Evolutionary conservation across 2,113 vertebrate species (phyloP), one percentile per base, ranked within the genome.

Genomic region (Camelus dromedarius): DNA sequence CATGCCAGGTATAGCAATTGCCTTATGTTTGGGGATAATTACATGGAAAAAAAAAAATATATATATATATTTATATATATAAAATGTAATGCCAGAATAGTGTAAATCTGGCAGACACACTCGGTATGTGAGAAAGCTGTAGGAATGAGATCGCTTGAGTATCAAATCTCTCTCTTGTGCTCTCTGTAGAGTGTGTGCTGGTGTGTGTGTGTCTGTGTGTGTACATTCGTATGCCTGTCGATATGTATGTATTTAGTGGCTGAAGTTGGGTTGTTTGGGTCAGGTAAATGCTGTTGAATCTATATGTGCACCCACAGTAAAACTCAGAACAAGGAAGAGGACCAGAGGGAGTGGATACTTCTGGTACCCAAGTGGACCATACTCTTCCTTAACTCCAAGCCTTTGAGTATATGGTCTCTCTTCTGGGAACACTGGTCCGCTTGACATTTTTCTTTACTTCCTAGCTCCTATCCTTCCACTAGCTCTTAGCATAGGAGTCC

Each of bases 111-210:
- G 11, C 38, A 72, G 50, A 32, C 64, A 82, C 50, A 66, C 32
- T 42, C 32, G 24, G 18, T 30, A 28, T 35, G 9, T 79, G 30
- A 83, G 60, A 90, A 96, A 58, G 42, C 67, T 16, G 6, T 24
- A 48, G 32, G 15, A 83, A 56, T 28, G 32, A 46, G 8, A 32
- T n/a, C 13, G 0, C 13, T 18, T 35, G 35, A 15, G 6, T 56
- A 14, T 35, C 8, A 72, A 3, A 38, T 28, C 67, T n/a, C 1
- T 38, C 38, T 58, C 20, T 24, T 9, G 8, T 20, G 20, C n/a
- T 87, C 13, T 0, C 35, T 64, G 6, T 70, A n/a, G 14, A 66
- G 14, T 46, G 1, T 5, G 1, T 14, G 2, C 1, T 89, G 10
- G 52, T 4, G 20, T 60, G 58, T 52, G 50, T 52, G 32, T 8